These are phyloP conservation scores for Zenarchopterus dispar DNA, from an alignment of 2,797 vertebrate genomes.

Conservation along the genomic window DNA sequence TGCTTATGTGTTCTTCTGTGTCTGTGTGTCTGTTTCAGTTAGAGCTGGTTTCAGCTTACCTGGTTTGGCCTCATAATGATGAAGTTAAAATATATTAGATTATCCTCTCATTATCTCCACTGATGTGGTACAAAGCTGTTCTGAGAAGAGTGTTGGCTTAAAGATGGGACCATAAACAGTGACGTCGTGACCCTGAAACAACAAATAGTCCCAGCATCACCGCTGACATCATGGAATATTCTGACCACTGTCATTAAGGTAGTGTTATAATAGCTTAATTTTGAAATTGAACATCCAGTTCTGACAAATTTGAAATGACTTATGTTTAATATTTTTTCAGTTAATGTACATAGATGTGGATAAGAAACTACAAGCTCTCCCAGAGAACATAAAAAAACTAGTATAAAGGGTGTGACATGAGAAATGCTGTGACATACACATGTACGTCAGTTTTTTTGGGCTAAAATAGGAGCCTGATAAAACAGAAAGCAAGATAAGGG, in stretches of 20 bases:
- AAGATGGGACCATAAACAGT: constrained; percentile 55
- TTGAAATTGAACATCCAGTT: not conserved
- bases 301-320: too few species aligned
- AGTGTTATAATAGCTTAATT: constrained; percentile 7
- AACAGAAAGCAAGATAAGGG: constrained; percentile 69
- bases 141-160: constrained; percentile 37
- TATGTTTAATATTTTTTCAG: too few species aligned
- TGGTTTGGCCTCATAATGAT: constrained; percentile 44
- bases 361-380: not conserved
- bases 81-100: constrained; percentile 27
- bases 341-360: too few species aligned
- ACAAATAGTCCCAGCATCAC: constrained; percentile 16
- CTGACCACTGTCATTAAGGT: constrained; percentile 13
- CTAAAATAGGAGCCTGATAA: constrained; percentile 56
- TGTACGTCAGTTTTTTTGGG: constrained; percentile 45
- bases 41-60: constrained; percentile 45
- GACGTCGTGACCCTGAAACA: constrained; percentile 40
- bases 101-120: constrained; percentile 47
- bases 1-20: not conserved
- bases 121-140: constrained; percentile 33
- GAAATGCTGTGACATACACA: constrained; percentile 22
- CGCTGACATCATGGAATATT: constrained; percentile 53
- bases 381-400: constrained; percentile 20
- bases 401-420: constrained; percentile 1
- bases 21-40: constrained; percentile 16